These are phyloP conservation scores for Agriotes lineatus DNA, from an alignment of 2,888 invertebrate species.

Conservation along the genomic window DNA sequence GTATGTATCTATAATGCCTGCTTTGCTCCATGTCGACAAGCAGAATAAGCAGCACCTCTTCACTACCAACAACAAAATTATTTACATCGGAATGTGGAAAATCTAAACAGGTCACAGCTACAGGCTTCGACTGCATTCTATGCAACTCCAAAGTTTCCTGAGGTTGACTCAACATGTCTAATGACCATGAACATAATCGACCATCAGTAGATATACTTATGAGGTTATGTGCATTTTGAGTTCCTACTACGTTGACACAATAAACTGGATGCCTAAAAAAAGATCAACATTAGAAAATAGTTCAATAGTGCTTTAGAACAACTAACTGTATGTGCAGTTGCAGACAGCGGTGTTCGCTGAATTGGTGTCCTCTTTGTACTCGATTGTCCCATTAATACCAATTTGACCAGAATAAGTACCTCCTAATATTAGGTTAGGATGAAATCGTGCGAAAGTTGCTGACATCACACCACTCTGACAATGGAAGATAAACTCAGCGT, in stretches of 20 bases:
- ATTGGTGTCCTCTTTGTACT: constrained; percentile 97
- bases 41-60: constrained; percentile 95
- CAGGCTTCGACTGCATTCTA: constrained; percentile 88
- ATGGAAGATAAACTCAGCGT: constrained; percentile 97
- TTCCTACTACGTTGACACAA: constrained; percentile 95
- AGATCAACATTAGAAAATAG: too few relatives aligned
- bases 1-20: constrained; percentile 91
- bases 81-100: constrained; percentile 97
- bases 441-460: constrained; percentile 94
- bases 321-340: constrained; percentile 91
- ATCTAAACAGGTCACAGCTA: constrained; percentile 90
- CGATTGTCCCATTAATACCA: constrained; percentile 99
- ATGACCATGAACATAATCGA: constrained; percentile 97
- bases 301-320: constrained; percentile 18
- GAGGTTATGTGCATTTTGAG: constrained; percentile 98
- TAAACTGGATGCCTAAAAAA: constrained; percentile 93
- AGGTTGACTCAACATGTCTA: constrained; percentile 98
- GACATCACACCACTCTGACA: constrained; percentile 98
- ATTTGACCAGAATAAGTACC: constrained; percentile 99
- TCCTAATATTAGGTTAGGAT: constrained; percentile 97
- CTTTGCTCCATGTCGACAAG: constrained; percentile 95
- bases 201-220: constrained; percentile 99
- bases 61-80: constrained; percentile 96
- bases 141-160: constrained; percentile 95
- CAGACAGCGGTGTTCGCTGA: constrained; percentile 95